Conservation (phyloP, 2,113 vertebrate species). For the Chiloscyllium plagiosum region DNA sequence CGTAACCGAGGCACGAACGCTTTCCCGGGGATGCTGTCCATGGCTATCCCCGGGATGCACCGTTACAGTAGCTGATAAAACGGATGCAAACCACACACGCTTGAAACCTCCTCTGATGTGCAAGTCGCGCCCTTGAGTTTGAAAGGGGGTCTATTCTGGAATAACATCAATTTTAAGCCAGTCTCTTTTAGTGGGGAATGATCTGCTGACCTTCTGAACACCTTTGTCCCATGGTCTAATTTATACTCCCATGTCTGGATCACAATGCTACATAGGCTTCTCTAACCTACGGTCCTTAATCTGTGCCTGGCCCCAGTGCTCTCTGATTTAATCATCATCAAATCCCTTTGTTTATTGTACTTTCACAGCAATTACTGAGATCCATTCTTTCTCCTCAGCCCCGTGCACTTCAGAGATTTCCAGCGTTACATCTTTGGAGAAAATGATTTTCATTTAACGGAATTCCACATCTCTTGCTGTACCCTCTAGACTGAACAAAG, state of each 20-base stretch:
- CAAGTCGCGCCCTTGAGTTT: background rate
- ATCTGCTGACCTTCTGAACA: constrained; percentile 5
- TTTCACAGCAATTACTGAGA: constrained; percentile 24
- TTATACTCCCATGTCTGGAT: constrained; percentile 20
- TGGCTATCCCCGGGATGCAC: background rate
- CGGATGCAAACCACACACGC: background rate
- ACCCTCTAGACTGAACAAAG: background rate
- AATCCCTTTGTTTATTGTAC: constrained; percentile 37
- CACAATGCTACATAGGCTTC: constrained; percentile 15
- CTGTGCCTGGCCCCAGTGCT: constrained; percentile 27
- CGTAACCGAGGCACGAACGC: background rate
- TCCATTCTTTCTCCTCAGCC: constrained; percentile 21
- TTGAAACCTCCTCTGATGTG: background rate
- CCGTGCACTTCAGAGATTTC: constrained; percentile 12
- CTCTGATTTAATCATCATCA: constrained; percentile 31
- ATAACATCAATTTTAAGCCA: background rate
- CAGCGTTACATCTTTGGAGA: constrained; percentile 5
- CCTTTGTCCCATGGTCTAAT: constrained; percentile 22
- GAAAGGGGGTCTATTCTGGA: background rate
- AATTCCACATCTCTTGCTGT: background rate
- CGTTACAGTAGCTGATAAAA: background rate
- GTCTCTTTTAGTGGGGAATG: background rate
- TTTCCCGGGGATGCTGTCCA: background rate
- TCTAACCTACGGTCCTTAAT: constrained; percentile 26
- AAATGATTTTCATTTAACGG: constrained; percentile 36